phyloP scores from a whole-genome alignment of 1,140 invertebrate species.

The Apis cerana region DNA sequence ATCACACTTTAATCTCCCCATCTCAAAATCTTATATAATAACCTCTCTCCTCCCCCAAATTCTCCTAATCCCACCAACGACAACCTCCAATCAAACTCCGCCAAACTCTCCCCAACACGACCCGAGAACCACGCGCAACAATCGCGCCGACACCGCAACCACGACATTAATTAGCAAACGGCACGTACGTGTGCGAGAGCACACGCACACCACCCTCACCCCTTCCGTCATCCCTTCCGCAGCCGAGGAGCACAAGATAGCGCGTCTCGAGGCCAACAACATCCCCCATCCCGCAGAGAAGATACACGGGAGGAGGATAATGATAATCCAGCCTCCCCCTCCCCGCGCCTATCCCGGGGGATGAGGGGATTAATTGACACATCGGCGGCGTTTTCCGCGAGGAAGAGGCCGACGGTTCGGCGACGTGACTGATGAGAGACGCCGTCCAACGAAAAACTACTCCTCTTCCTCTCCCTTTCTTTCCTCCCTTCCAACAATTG shows the following conservation, averaged over 20 bases:
- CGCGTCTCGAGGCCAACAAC: conserved; percentile 35
- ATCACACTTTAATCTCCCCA: no score
- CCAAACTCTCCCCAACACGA: not conserved
- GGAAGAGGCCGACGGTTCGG: conserved; percentile 56
- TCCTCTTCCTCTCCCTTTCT: conserved; percentile 14
- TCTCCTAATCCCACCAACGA: no score
- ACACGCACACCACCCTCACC: conserved; percentile 29
- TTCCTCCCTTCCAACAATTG: no score
- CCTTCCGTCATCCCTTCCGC: not conserved
- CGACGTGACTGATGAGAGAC: conserved; percentile 75
- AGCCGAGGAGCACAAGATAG: conserved; percentile 28
- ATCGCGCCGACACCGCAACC: not conserved
- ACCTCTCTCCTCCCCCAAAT: no score
- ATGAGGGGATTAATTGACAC: conserved; percentile 74
- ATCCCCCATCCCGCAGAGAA: not conserved
- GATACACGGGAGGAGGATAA: conserved; percentile 52
- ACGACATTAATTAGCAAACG: conserved; percentile 52
- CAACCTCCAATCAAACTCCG: not conserved
- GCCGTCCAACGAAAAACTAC: conserved; percentile 70
- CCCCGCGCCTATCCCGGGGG: conserved; percentile 62
- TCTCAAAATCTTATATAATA: no score
- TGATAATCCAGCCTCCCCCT: conserved; percentile 66
- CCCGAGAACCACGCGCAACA: not conserved
- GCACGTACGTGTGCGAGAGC: not conserved
- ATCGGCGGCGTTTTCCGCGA: conserved; percentile 65